Conservation (phyloP, 2,797 vertebrate genomes). For the Cuniculus paca region DNA sequence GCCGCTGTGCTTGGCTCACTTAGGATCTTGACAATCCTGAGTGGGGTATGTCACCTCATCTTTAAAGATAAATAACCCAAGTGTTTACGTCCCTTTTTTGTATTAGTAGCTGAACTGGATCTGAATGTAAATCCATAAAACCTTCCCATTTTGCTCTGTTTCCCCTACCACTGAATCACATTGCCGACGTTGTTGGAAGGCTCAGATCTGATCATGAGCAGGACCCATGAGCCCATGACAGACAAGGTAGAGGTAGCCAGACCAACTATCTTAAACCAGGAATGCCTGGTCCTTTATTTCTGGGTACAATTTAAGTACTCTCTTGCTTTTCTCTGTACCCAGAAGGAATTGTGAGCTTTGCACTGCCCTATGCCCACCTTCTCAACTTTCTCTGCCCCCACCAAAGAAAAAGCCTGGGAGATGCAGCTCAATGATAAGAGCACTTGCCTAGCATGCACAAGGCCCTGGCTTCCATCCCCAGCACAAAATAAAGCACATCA, state of each 20-base stretch:
- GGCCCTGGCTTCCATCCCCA: not conserved
- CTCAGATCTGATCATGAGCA: not conserved
- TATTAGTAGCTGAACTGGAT: not conserved
- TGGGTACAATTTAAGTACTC: not conserved
- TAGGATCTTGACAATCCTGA: not conserved
- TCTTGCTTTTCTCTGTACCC: not conserved
- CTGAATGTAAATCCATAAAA: not conserved
- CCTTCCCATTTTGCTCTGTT: not conserved
- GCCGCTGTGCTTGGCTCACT: not conserved
- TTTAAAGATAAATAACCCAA: not conserved
- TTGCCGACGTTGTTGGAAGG: not conserved
- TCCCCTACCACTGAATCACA: not conserved
- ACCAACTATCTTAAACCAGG: not conserved
- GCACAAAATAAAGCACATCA: not conserved
- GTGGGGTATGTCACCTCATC: not conserved
- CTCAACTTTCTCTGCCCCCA: not conserved
- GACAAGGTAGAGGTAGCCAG: not conserved
- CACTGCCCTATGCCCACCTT: not conserved
- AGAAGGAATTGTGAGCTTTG: not conserved
- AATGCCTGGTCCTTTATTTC: constrained; percentile 24
- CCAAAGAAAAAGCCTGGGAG: not conserved
- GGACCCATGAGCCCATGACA: not conserved
- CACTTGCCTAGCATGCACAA: not conserved
- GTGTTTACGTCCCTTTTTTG: not conserved
- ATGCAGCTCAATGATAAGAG: not conserved